phyloP scores from a whole-genome alignment of 2,888 invertebrate species.

The Trilocha varians region DNA sequence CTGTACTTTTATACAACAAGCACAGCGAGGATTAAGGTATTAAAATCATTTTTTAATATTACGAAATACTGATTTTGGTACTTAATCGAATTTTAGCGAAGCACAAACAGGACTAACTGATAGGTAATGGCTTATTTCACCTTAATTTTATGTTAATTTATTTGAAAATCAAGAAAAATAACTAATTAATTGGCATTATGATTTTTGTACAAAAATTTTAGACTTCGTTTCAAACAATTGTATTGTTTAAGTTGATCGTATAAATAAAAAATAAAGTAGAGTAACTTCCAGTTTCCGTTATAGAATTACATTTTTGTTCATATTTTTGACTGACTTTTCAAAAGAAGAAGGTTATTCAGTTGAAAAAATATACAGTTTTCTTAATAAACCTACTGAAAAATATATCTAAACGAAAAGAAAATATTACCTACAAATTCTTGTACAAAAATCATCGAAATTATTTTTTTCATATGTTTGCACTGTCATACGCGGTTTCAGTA shows the following conservation, averaged over 20 bases:
- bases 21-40: background rate
- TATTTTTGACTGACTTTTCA: too few species aligned
- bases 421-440: background rate
- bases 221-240: too few species aligned
- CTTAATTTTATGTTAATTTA: background rate
- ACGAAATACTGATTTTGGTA: background rate
- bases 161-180: too few species aligned
- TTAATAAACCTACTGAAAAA: too few species aligned
- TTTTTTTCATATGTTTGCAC: conserved; percentile 28
- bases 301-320: too few species aligned
- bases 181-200: too few species aligned
- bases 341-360: too few species aligned
- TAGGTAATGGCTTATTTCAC: background rate
- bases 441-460: background rate
- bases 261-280: too few species aligned
- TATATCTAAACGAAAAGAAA: background rate
- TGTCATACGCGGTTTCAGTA: conserved; percentile 52
- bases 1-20: background rate
- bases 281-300: too few species aligned
- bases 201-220: too few species aligned
- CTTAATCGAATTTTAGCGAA: background rate
- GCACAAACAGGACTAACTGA: background rate
- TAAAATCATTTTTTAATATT: background rate
- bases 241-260: too few species aligned
- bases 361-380: too few species aligned